Percentiles rank a stretch among this genome's conserved stretches.
These are phyloP conservation scores for Leptopilina boulardi DNA, from an alignment of 1,140 invertebrate species.

Conservation along the genomic window DNA sequence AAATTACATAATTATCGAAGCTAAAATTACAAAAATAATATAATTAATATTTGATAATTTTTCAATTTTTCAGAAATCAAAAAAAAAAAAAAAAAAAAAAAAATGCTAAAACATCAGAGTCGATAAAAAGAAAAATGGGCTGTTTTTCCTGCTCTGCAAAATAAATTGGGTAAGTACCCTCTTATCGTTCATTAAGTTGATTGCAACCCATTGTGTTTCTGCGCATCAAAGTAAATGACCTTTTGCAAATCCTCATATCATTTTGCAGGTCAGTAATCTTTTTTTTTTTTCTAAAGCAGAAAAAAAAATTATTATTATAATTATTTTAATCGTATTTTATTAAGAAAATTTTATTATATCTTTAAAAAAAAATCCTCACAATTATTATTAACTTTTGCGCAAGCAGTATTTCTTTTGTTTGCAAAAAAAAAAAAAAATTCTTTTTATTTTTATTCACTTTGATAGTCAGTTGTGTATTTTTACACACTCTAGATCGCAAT, in stretches of 20 bases:
- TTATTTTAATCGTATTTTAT: too few relatives aligned
- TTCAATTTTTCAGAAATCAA: too few relatives aligned
- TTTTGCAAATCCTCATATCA: conserved; percentile 5
- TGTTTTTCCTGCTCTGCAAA: conserved; percentile 9
- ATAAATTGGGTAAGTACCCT: conserved; percentile 27
- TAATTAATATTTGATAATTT: too few relatives aligned
- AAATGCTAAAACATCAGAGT: background rate
- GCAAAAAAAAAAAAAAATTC: background rate
- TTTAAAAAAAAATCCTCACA: too few relatives aligned
- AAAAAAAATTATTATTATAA: background rate
- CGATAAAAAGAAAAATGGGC: background rate
- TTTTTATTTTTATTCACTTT: background rate
- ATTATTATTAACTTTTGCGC: too few relatives aligned
- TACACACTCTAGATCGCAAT: background rate
- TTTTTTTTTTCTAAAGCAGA: background rate
- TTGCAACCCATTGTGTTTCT: conserved; percentile 29
- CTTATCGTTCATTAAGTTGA: conserved; percentile 29
- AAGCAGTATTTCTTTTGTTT: background rate
- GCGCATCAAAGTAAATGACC: conserved; percentile 28
- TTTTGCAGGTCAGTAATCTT: conserved; percentile 16
- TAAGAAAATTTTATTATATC: background rate
- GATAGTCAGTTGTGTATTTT: background rate
- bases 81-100: too few relatives aligned
- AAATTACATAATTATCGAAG: too few relatives aligned
- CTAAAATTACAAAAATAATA: too few relatives aligned